phyloP scores from a whole-genome alignment of 2,113 vertebrate species.

The Corynorhinus townsendii region DNA sequence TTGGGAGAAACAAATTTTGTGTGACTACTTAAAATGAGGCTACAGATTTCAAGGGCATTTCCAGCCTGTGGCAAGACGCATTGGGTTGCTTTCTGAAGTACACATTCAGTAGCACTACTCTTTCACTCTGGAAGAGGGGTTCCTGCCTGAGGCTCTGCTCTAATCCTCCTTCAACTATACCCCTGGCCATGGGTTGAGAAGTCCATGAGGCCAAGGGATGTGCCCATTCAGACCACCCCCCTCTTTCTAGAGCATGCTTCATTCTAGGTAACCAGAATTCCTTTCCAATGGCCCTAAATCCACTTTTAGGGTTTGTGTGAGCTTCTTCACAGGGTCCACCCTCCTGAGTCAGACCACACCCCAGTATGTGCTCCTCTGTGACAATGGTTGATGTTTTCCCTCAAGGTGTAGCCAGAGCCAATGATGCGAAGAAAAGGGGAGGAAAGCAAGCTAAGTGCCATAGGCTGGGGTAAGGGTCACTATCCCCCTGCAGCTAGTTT shows the following conservation, averaged over 20 bases:
- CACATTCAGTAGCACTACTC: neutral
- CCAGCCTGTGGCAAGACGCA: neutral
- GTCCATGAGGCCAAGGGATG: neutral
- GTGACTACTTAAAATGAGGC: neutral
- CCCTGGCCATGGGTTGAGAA: neutral
- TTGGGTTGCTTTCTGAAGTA: neutral
- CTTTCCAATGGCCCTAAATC: neutral
- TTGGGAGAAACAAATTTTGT: neutral
- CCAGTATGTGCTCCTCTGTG: accelerated
- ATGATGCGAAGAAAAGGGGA: neutral
- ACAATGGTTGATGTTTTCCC: neutral
- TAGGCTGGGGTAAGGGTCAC: neutral
- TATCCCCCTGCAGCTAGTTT: neutral
- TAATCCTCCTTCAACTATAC: neutral
- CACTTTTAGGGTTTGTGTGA: neutral
- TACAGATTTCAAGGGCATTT: neutral
- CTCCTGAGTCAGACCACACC: neutral
- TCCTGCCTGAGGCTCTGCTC: neutral
- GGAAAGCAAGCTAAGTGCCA: neutral
- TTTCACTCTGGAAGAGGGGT: neutral
- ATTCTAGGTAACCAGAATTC: neutral
- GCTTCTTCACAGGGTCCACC: neutral
- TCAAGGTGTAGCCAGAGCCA: neutral
- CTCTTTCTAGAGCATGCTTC: neutral
- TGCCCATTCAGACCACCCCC: neutral